phyloP scores from a whole-genome alignment of 1,140 invertebrate genomes.

The Mamestra configurata region DNA sequence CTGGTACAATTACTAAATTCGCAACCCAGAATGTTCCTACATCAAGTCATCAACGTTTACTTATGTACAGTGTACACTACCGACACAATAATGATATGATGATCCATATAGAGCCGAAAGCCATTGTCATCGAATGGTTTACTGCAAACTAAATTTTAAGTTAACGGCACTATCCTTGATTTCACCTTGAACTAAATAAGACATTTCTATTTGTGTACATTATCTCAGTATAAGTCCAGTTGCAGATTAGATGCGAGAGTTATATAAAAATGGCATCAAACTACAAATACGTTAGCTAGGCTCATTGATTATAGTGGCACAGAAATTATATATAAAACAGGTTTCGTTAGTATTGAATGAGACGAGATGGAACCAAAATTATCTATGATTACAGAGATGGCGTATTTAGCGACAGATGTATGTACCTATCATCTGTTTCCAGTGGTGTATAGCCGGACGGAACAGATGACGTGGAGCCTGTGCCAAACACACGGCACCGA shows the following conservation, averaged over 20 bases:
- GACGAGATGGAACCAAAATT: constrained; percentile 11
- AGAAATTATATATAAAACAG: neutral
- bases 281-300: neutral
- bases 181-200: constrained; percentile 50
- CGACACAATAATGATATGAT: neutral
- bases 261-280: constrained; percentile 1
- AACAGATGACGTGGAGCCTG: constrained; percentile 42
- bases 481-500: constrained; percentile 42
- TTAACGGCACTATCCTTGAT: constrained; percentile 43
- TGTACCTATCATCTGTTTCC: constrained; percentile 43
- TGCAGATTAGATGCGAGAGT: neutral
- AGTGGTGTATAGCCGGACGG: neutral
- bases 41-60: neutral
- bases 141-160: constrained; percentile 7
- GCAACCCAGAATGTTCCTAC: constrained; percentile 47
- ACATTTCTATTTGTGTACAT: constrained; percentile 30
- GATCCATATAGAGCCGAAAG: neutral
- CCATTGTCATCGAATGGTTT: constrained; percentile 23
- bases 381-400: constrained; percentile 40
- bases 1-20: constrained; percentile 66
- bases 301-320: neutral
- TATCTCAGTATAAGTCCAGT: neutral
- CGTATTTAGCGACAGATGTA: constrained; percentile 41
- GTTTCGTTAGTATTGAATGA: neutral
- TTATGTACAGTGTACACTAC: neutral